Conservation (phyloP, 2,888 invertebrate genomes). For the Nudaria mundana region DNA sequence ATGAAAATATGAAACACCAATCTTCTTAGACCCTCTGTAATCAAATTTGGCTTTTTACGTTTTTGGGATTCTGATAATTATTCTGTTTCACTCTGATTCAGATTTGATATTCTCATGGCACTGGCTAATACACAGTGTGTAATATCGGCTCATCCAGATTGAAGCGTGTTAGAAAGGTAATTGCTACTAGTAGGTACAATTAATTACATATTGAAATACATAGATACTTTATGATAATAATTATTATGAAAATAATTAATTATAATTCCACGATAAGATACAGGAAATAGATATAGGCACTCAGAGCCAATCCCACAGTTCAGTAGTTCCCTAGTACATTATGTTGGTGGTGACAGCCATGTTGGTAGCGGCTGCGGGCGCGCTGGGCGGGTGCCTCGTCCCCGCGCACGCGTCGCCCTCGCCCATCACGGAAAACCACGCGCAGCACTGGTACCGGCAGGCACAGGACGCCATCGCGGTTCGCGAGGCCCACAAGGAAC, state of each 20-base stretch:
- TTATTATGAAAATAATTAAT: neutral
- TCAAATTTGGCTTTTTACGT: too few species aligned
- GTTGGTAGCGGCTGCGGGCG: neutral
- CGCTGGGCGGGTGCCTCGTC: conserved; percentile 13
- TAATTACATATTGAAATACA: neutral
- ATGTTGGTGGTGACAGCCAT: neutral
- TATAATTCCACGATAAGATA: conserved; percentile 1
- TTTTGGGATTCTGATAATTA: too few species aligned
- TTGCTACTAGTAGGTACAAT: too few species aligned
- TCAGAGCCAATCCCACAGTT: neutral
- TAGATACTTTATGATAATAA: neutral
- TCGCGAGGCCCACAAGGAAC: conserved; percentile 18
- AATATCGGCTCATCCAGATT: too few species aligned
- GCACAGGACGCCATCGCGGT: conserved; percentile 48
- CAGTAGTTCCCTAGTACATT: neutral
- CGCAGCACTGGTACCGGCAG: neutral
- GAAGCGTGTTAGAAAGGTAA: too few species aligned
- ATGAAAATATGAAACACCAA: too few species aligned
- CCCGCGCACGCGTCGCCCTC: conserved; percentile 15
- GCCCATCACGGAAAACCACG: conserved; percentile 14
- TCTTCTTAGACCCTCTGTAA: too few species aligned
- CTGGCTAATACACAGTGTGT: too few species aligned
- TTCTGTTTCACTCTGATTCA: too few species aligned
- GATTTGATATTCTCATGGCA: too few species aligned
- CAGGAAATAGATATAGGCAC: neutral